These are phyloP conservation scores for Drosophila glabriapex DNA, from an alignment of 2,888 invertebrate genomes.

Conservation along the genomic window DNA sequence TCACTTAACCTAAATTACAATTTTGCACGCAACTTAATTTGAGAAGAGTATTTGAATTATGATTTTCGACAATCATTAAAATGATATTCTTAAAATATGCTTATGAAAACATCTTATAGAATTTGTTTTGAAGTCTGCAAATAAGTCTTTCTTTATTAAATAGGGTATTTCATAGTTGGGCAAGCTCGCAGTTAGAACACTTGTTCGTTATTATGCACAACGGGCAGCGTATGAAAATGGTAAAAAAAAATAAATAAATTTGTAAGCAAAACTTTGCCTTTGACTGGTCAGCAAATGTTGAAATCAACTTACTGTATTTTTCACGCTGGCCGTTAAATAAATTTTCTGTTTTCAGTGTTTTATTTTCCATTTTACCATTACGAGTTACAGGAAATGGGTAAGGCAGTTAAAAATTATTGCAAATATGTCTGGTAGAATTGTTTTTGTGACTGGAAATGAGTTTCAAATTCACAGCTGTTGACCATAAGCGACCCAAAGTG, in stretches of 20 bases:
- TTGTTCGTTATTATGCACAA: slow-evolving; percentile 65
- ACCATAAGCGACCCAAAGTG: slow-evolving; percentile 12
- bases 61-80: neutral
- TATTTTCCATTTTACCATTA: slow-evolving; percentile 7
- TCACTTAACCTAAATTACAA: too few relatives aligned
- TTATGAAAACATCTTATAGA: neutral
- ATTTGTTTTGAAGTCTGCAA: neutral
- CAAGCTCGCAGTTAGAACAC: neutral
- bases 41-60: neutral
- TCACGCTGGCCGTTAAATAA: slow-evolving; percentile 61
- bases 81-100: neutral
- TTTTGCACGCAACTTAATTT: neutral
- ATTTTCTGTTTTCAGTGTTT: slow-evolving; percentile 25
- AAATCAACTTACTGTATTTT: slow-evolving; percentile 68
- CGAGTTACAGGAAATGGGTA: slow-evolving; percentile 58
- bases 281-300: slow-evolving; percentile 61
- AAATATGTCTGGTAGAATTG: slow-evolving; percentile 50
- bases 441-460: slow-evolving; percentile 29
- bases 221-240: slow-evolving; percentile 53
- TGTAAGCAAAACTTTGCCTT: slow-evolving; percentile 36
- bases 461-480: slow-evolving; percentile 34
- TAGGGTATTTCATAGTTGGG: slow-evolving; percentile 3
- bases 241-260: slow-evolving; percentile 38
- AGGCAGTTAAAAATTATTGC: slow-evolving; percentile 54
- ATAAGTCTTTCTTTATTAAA: too few relatives aligned